A percentile compares a stretch with the other conserved stretches of the same genome.
phyloP scores from a whole-genome alignment of 2,888 invertebrate genomes.

The Chrysolina haemoptera region DNA sequence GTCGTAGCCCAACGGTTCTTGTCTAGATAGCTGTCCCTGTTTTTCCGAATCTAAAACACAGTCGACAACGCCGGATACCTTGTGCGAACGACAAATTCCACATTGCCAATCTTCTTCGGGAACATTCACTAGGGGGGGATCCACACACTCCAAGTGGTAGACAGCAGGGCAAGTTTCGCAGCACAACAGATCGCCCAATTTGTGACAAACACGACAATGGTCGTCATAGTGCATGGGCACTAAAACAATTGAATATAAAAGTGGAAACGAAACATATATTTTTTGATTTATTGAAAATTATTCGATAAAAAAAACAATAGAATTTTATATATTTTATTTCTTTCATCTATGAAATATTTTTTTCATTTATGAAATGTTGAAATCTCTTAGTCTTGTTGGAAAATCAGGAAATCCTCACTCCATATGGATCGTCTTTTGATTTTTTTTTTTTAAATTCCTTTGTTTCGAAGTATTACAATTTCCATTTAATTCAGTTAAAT shows the following conservation, averaged over 20 bases:
- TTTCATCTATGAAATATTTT: too few relatives aligned
- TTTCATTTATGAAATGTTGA: too few relatives aligned
- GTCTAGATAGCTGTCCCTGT: slow-evolving; percentile 91
- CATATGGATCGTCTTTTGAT: too few relatives aligned
- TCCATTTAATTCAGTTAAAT: too few relatives aligned
- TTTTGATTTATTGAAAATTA: too few relatives aligned
- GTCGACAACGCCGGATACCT: slow-evolving; percentile 93
- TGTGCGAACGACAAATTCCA: slow-evolving; percentile 92
- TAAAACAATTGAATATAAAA: slow-evolving; percentile 59
- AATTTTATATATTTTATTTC: too few relatives aligned
- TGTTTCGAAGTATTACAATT: too few relatives aligned
- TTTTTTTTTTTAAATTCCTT: too few relatives aligned
- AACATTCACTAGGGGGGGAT: slow-evolving; percentile 93
- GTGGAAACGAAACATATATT: neutral
- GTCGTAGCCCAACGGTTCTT: slow-evolving; percentile 95
- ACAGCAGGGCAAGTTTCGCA: slow-evolving; percentile 99
- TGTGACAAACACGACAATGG: slow-evolving; percentile 92
- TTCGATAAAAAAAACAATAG: too few relatives aligned
- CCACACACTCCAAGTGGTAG: slow-evolving; percentile 96
- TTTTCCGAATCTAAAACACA: slow-evolving; percentile 93
- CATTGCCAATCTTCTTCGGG: slow-evolving; percentile 99
- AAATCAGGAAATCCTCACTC: too few relatives aligned
- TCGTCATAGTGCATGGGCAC: slow-evolving; percentile 93
- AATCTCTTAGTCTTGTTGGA: too few relatives aligned
- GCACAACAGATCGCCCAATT: slow-evolving; percentile 93